These are phyloP conservation scores for Pachymerium ferrugineum DNA, from an alignment of 2,888 invertebrate species.

Conservation along the genomic window DNA sequence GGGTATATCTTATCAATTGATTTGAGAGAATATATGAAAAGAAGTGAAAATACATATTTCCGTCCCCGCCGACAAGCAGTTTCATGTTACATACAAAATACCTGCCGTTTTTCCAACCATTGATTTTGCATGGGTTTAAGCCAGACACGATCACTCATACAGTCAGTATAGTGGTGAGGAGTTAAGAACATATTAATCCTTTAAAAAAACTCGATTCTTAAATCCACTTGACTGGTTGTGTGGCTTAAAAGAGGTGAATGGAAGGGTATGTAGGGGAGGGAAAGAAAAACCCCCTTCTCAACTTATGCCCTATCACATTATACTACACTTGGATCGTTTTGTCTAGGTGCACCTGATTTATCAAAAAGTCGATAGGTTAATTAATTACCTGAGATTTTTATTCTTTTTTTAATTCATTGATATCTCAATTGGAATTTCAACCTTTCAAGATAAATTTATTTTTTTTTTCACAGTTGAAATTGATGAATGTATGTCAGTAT, in stretches of 20 bases:
- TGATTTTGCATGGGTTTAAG: conserved; percentile 24
- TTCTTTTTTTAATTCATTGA: too few relatives aligned
- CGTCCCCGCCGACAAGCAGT: neutral
- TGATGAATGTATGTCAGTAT: conserved; percentile 19
- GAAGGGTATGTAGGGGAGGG: conserved; percentile 22
- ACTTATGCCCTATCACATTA: conserved; percentile 27
- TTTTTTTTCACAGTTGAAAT: neutral
- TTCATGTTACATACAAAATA: neutral
- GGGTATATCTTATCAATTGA: neutral
- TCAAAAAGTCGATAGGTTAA: too few relatives aligned
- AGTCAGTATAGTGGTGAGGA: neutral
- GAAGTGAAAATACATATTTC: conserved; percentile 10
- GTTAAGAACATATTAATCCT: conserved; percentile 27
- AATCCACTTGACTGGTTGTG: conserved; percentile 27
- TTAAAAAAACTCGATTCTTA: conserved; percentile 20
- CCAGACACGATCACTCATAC: conserved; percentile 25
- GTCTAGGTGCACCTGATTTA: conserved; percentile 17
- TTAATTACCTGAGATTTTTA: too few relatives aligned
- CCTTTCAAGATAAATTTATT: too few relatives aligned
- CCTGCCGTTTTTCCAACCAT: conserved; percentile 11
- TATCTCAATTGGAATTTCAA: too few relatives aligned
- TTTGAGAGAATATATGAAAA: neutral
- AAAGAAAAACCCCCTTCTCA: conserved; percentile 22
- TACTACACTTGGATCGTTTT: neutral
- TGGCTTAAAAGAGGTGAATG: conserved; percentile 24